Conservation (phyloP, 2,113 vertebrate genomes). For the Tyrannus savana region DNA sequence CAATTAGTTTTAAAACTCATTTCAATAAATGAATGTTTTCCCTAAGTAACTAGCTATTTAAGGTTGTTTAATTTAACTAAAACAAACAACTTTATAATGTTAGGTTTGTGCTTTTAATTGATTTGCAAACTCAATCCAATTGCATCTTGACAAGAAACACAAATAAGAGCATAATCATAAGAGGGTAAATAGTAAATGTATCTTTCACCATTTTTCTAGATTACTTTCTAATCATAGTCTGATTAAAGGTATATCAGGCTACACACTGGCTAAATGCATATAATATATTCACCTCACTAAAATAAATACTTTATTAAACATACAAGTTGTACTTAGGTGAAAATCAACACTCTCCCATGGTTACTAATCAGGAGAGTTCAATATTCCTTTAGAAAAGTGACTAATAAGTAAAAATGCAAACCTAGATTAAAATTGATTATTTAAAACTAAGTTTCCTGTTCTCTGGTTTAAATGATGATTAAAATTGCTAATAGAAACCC, state of each 20-base stretch:
- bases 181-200: neutral
- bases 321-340: neutral
- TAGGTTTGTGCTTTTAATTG: neutral
- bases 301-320: neutral
- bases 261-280: neutral
- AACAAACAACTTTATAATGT: slow-evolving; percentile 36
- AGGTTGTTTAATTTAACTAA: slow-evolving; percentile 40
- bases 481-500: neutral
- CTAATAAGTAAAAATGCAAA: slow-evolving; percentile 4
- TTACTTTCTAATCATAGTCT: neutral
- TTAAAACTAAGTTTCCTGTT: neutral
- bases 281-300: neutral
- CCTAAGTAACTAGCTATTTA: slow-evolving; percentile 27
- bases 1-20: slow-evolving; percentile 38
- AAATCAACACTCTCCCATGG: neutral
- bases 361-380: neutral
- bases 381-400: neutral
- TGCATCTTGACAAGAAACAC: neutral
- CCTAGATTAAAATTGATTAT: neutral
- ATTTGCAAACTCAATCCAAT: slow-evolving; percentile 19
- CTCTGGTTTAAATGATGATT: neutral
- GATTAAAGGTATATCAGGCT: neutral
- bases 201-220: neutral
- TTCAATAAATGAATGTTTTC: slow-evolving; percentile 28
- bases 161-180: neutral